Evolutionary conservation across 2,888 invertebrate genomes (phyloP).

Genomic region (Aphrophora alni): DNA sequence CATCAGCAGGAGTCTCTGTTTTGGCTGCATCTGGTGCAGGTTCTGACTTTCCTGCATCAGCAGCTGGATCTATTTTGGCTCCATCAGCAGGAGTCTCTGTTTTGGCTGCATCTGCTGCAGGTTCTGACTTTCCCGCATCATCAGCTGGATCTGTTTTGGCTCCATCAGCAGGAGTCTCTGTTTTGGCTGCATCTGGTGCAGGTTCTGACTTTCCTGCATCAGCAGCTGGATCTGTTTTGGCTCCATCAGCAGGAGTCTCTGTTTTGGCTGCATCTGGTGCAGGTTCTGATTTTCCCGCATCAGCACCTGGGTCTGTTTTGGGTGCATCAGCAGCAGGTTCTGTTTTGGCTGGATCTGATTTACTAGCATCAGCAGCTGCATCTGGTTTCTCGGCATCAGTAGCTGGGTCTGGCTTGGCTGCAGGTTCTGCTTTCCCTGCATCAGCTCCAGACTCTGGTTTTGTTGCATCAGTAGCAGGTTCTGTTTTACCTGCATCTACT

Average conservation of each 20-base stretch:
- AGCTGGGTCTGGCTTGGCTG: not conserved
- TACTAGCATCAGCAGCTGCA: not conserved
- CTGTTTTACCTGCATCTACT: not conserved
- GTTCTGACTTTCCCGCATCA: not conserved
- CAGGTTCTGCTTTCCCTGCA: not conserved
- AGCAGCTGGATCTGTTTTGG: not conserved
- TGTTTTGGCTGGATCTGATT: not conserved
- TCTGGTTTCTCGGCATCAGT: not conserved
- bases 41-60: not conserved
- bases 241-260: not conserved
- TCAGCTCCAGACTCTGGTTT: not conserved
- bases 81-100: not conserved
- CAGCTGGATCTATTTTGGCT: not conserved
- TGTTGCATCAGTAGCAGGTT: not conserved
- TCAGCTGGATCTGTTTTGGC: not conserved
- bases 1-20: not conserved
- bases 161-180: not conserved
- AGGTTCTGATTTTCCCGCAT: not conserved
- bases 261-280: not conserved
- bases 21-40: not conserved
- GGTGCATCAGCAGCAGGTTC: not conserved
- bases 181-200: not conserved
- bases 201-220: not conserved
- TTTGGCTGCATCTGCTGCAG: not conserved
- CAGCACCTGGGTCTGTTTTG: not conserved